Percentiles rank a stretch among this genome's conserved stretches.
phyloP scores from a whole-genome alignment of 2,888 invertebrate species.

The Cephus sareptanus region DNA sequence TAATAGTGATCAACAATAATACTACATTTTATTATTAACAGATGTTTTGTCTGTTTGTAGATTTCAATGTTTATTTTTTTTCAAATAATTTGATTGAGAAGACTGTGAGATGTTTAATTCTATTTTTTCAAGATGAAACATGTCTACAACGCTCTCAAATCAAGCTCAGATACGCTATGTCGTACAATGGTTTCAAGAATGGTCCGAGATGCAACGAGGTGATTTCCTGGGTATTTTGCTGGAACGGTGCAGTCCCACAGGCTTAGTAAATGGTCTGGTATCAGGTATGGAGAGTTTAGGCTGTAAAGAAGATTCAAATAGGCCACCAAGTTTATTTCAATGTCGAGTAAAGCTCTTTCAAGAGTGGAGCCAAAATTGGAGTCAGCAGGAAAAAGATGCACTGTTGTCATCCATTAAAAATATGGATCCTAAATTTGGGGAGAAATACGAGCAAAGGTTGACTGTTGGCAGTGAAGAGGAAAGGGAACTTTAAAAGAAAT shows the following conservation, averaged over 20 bases:
- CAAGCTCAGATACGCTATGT: slow-evolving; percentile 85
- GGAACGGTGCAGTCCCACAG: slow-evolving; percentile 72
- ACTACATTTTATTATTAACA: not conserved
- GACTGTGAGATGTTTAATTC: not conserved
- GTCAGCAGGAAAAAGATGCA: slow-evolving; percentile 76
- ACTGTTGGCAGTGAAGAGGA: slow-evolving; percentile 17
- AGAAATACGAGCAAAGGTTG: slow-evolving; percentile 69
- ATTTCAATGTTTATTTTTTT: not conserved
- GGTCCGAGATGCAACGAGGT: slow-evolving; percentile 87
- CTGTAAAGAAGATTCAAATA: slow-evolving; percentile 72
- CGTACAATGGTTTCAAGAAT: slow-evolving; percentile 89
- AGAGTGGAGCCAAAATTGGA: slow-evolving; percentile 87
- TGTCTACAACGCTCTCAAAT: slow-evolving; percentile 67
- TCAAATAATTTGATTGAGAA: not conserved
- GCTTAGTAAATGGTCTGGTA: slow-evolving; percentile 80
- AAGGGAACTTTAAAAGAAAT: not conserved
- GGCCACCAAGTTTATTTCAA: slow-evolving; percentile 85
- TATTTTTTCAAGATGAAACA: slow-evolving; percentile 45
- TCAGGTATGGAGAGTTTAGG: slow-evolving; percentile 75
- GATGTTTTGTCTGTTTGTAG: not conserved
- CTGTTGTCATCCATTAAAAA: slow-evolving; percentile 78
- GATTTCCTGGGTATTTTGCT: slow-evolving; percentile 85
- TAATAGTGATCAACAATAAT: not conserved
- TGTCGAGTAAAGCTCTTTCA: slow-evolving; percentile 87
- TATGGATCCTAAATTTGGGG: slow-evolving; percentile 78